Evolutionary conservation across 2,113 vertebrate species (phyloP), one percentile per base, ranked within the genome.

Genomic region (Sinocyclocheilus anophthalmus): DNA sequence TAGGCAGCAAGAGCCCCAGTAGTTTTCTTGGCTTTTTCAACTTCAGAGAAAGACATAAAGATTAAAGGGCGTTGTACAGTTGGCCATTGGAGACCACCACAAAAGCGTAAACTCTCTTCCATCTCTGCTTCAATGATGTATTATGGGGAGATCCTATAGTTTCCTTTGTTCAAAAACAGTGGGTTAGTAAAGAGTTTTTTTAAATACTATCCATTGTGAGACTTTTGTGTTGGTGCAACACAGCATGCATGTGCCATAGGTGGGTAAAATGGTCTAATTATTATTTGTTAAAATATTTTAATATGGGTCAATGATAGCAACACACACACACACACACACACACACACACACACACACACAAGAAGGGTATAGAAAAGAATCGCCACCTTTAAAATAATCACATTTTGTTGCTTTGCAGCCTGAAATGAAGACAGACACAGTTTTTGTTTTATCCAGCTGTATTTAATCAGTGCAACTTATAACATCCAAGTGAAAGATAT

Each of bases 141-240:
- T 55, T 22, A 53, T 24, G 65, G 48, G 48, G 39, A 48, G 22
- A 45, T 65, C 24, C 14, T 81, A 26, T 12, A 33, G 24, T 67
- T 67, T 69, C 4, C 80, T 82, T 82, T 82, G 80, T 76, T 76
- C n/a, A 76, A 76, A 24, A 48, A 16, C 30, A 50, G 13, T 18
- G n/a, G 30, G 6, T 18, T 37, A 9, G 65, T 67, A 8, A 69
- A 69, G 30, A 37, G 16, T 39, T 75, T 3, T 9, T 45, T 45
- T 0, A 5, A n/a, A 45, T 45, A 14, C 72, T 75, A 48, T 70
- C 14, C 11, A 70, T 16, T 37, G 67, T 45, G 5, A 48, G 4
- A n/a, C 9, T 2, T 76, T 24, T 76, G 42, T 76, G 20, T 20
- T 14, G 11, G 24, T 65, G 10, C 67, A 69, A 63, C 59, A 63